Evolutionary conservation across 2,797 vertebrate species (phyloP), one percentile per base, ranked within the genome.

Genomic region (Sebastiscus albofasciatus): DNA sequence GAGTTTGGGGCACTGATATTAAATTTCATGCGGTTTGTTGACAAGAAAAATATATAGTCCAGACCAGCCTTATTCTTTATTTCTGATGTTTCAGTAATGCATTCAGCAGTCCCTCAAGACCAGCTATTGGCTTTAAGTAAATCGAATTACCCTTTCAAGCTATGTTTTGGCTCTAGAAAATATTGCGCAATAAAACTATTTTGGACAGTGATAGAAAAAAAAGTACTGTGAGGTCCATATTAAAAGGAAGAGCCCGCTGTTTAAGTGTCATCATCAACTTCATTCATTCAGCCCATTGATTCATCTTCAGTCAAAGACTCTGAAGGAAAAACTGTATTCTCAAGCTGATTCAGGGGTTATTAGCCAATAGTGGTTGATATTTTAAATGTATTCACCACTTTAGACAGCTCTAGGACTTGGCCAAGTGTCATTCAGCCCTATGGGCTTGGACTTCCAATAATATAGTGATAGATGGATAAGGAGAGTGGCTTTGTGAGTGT

Each of bases 361-460:
- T 77, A 67, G 27, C 22, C 65, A 78, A 68, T 22, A 36, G 36
- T 68, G 36, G 27, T 16, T 52, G 61, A 69, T 29, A 72, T 66
- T 34, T 82, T 33, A 87, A 55, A 62, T 72, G 12, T 75, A 33
- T 75, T 71, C 78, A 49, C 52, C 20, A 64, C 67, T 69, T 79
- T 52, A 59, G 77, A 80, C 79, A 80, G 77, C 54, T 67, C 10
- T n/a, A 56, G 67, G 68, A 68, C 18, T 65, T 36, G 56, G 60
- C 55, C 58, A 52, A 52, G 54, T 56, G 54, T 8, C 68, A 22
- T 64, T 77, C 76, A 71, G 22, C 59, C 54, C 52, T 64, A 26
- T 33, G 29, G 52, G 18, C 56, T 71, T 82, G 39, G 34, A 60
- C 33, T 61, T 83, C 58, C 73, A 55, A 56, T 78, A 71, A 77